These are phyloP conservation scores for Axis porcinus DNA, from an alignment of 2,113 vertebrate species.

Conservation along the genomic window DNA sequence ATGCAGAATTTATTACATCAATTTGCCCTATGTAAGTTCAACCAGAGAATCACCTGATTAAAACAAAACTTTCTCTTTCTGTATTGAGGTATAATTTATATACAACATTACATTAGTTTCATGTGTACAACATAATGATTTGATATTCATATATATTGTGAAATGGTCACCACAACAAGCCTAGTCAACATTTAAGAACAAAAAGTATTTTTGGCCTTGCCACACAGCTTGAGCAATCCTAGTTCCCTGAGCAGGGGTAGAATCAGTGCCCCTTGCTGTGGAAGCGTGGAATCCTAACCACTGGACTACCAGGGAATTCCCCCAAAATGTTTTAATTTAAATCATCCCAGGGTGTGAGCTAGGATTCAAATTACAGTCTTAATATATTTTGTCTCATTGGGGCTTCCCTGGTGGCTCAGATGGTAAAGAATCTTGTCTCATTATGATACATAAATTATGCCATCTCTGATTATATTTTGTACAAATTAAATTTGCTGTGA, in stretches of 20 bases:
- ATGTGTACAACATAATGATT: not conserved
- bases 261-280: not conserved
- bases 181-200: not conserved
- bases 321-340: not conserved
- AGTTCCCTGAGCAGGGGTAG: not conserved
- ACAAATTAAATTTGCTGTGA: not conserved
- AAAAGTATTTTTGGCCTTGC: not conserved
- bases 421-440: not conserved
- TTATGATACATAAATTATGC: not conserved
- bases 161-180: not conserved
- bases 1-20: not conserved
- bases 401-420: not conserved
- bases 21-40: not conserved
- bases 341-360: not conserved
- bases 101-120: not conserved
- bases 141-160: not conserved
- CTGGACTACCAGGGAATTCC: not conserved
- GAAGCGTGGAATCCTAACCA: not conserved
- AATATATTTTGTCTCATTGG: not conserved
- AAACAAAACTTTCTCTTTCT: not conserved
- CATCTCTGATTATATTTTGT: not conserved
- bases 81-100: not conserved
- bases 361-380: not conserved
- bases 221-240: not conserved
- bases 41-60: not conserved